phyloP scores from a whole-genome alignment of 35 echinoderm and acorn worm genomes.

The Amphiura filiformis region DNA sequence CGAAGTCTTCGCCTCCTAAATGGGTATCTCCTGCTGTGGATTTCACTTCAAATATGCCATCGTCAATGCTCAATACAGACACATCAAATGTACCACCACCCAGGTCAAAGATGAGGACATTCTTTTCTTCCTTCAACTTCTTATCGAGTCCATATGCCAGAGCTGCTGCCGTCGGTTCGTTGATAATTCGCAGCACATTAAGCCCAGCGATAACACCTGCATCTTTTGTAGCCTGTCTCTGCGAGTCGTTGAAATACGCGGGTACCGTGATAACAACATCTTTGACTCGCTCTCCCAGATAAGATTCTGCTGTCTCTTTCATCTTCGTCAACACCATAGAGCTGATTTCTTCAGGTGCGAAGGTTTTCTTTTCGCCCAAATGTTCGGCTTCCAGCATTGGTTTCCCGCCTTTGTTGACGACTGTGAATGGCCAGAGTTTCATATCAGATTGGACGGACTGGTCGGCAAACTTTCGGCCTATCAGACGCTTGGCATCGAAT shows the following conservation, averaged over 20 bases:
- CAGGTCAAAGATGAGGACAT: slow-evolving; percentile 69
- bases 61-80: slow-evolving; percentile 57
- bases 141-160: slow-evolving; percentile 71
- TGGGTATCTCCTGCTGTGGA: slow-evolving; percentile 81
- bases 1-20: slow-evolving; percentile 79
- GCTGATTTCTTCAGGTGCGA: slow-evolving; percentile 75
- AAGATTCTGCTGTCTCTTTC: slow-evolving; percentile 71
- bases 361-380: slow-evolving; percentile 67
- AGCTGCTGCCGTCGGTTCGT: slow-evolving; percentile 68
- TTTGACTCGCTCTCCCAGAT: slow-evolving; percentile 40
- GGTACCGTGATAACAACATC: slow-evolving; percentile 74
- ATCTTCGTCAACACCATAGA: slow-evolving; percentile 75
- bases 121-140: slow-evolving; percentile 47
- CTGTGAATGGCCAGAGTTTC: slow-evolving; percentile 74
- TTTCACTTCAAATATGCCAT: slow-evolving; percentile 67
- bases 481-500: slow-evolving; percentile 86
- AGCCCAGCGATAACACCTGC: slow-evolving; percentile 69
- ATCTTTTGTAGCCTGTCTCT: slow-evolving; percentile 68
- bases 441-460: slow-evolving; percentile 60
- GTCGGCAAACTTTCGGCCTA: slow-evolving; percentile 62
- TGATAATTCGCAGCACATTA: slow-evolving; percentile 66
- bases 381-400: slow-evolving; percentile 57
- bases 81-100: slow-evolving; percentile 75
- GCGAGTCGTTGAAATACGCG: slow-evolving; percentile 55
- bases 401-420: slow-evolving; percentile 47